phyloP scores from a whole-genome alignment of 1,140 invertebrate species.

The Hyles euphorbiae region DNA sequence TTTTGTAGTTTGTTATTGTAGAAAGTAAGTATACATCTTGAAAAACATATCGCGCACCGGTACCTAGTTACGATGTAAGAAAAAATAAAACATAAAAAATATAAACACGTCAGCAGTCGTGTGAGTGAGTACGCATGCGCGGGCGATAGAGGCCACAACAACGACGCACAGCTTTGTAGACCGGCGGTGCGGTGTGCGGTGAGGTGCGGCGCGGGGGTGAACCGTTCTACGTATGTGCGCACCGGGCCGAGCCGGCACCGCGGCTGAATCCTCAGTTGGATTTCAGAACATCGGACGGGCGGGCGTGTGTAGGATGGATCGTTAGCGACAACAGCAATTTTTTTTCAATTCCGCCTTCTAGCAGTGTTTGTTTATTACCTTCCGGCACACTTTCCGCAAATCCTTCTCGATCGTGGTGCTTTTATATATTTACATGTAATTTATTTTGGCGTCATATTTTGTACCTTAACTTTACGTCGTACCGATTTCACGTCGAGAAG shows the following conservation, averaged over 20 bases:
- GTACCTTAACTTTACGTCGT: conserved; percentile 57
- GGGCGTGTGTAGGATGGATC: conserved; percentile 73
- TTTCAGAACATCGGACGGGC: conserved; percentile 74
- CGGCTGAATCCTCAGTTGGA: conserved; percentile 59
- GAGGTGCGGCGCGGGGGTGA: conserved; percentile 27
- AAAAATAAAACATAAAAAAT: conserved; percentile 65
- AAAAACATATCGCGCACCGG: neutral
- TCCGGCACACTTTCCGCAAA: conserved; percentile 65
- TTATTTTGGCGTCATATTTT: conserved; percentile 53
- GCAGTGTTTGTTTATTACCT: conserved; percentile 73
- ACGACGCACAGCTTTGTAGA: conserved; percentile 41
- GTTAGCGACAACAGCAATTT: conserved; percentile 67
- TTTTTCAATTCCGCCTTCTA: conserved; percentile 70
- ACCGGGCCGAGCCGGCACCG: conserved; percentile 45
- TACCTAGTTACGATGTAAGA: conserved; percentile 22
- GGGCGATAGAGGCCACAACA: conserved; percentile 45
- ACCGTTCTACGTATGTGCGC: conserved; percentile 31
- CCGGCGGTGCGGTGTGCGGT: conserved; percentile 11
- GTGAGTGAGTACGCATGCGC: conserved; percentile 63
- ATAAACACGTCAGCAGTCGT: conserved; percentile 69
- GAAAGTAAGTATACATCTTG: too few species aligned
- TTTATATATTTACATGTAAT: conserved; percentile 34
- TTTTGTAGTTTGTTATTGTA: too few species aligned
- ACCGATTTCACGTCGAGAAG: conserved; percentile 73
- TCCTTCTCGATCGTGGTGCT: conserved; percentile 71